phyloP scores from a whole-genome alignment of 2,888 invertebrate genomes.

The Tipula helvola region DNA sequence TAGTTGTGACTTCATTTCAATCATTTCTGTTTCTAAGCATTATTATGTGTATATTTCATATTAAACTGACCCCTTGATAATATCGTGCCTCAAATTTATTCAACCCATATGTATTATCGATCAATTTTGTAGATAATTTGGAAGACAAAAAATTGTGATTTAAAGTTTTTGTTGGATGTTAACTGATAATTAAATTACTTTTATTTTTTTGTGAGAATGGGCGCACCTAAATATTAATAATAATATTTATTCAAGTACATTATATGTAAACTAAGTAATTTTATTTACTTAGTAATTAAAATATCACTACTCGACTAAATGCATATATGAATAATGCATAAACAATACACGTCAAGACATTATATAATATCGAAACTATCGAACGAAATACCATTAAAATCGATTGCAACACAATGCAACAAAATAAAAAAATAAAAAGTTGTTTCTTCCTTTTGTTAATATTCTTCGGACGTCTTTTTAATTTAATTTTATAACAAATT shows the following conservation, averaged over 20 bases:
- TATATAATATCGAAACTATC: not conserved
- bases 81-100: no score
- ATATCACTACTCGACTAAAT: not conserved
- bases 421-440: not conserved
- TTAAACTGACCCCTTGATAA: no score
- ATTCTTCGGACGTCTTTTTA: not conserved
- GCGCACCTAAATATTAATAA: no score
- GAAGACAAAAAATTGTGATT: no score
- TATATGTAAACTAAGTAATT: not conserved
- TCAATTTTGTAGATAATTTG: no score
- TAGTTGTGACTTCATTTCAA: no score
- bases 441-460: not conserved
- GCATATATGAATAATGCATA: not conserved
- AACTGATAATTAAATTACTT: not conserved
- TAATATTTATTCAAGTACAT: not conserved
- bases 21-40: no score
- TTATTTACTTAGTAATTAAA: not conserved
- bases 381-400: not conserved
- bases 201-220: no score
- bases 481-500: not conserved
- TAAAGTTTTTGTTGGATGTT: not conserved
- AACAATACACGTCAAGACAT: not conserved
- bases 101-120: no score
- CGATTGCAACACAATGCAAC: not conserved
- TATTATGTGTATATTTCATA: no score